phyloP scores from a whole-genome alignment of 1,140 invertebrate genomes.

The Nasonia longicornis region DNA sequence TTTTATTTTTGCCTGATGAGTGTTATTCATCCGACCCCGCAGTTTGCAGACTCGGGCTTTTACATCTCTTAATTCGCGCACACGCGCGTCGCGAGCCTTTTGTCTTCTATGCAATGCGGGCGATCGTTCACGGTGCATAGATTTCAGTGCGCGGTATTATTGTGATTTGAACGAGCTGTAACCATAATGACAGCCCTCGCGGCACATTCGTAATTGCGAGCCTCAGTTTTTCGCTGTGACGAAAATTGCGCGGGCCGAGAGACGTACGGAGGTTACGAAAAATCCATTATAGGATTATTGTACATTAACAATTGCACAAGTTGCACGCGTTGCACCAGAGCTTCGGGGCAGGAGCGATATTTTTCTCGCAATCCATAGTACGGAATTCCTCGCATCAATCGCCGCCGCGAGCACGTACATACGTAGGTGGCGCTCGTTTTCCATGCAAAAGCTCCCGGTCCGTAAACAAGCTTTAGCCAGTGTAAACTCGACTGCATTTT shows the following conservation, averaged over 20 bases:
- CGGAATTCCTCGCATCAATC: too few relatives aligned
- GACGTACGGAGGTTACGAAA: neutral
- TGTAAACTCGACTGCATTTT: neutral
- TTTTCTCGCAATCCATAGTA: too few relatives aligned
- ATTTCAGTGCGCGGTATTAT: too few relatives aligned
- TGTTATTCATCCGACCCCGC: neutral
- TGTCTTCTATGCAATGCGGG: neutral
- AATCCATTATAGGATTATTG: neutral
- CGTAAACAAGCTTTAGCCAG: neutral
- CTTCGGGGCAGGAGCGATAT: too few relatives aligned
- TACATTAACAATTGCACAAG: neutral
- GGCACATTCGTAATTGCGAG: neutral
- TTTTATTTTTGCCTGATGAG: constrained; percentile 10
- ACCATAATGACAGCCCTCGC: neutral
- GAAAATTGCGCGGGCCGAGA: neutral
- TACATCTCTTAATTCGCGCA: neutral
- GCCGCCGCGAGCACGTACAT: neutral
- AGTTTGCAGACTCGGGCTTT: neutral
- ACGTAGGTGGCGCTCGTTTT: neutral
- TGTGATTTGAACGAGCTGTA: neutral
- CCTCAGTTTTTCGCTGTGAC: neutral
- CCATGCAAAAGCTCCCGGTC: neutral
- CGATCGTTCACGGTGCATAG: neutral
- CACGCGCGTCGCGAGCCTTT: too few relatives aligned
- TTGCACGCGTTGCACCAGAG: too few relatives aligned